A percentile compares a stretch with the other conserved stretches of the same genome.
These are phyloP conservation scores for Philereme vetulata DNA, from an alignment of 2,888 invertebrate genomes.

Conservation along the genomic window DNA sequence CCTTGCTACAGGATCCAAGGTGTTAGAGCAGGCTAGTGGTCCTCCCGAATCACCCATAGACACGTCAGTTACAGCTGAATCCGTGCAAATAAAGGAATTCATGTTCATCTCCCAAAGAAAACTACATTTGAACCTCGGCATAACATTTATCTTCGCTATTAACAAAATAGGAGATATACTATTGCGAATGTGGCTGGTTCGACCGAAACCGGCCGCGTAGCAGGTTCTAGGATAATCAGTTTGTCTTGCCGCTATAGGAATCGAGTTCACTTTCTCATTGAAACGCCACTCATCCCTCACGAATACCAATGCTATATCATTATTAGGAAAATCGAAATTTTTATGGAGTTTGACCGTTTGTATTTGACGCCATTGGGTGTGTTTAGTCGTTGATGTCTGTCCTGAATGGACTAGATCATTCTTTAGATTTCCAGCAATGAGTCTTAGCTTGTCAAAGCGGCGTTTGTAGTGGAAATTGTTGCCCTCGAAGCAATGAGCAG, in stretches of 20 bases:
- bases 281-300: constrained; percentile 47
- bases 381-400: constrained; percentile 37
- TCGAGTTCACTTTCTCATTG: constrained; percentile 42
- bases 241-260: constrained; percentile 37
- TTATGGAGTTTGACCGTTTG: constrained; percentile 36
- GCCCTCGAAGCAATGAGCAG: constrained; percentile 69
- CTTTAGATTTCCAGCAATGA: constrained; percentile 55
- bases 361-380: constrained; percentile 47
- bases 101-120: constrained; percentile 62
- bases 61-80: constrained; percentile 50
- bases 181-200: constrained; percentile 32
- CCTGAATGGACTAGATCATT: constrained; percentile 49
- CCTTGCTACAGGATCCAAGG: constrained; percentile 46
- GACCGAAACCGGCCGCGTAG: constrained; percentile 57
- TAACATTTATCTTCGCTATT: constrained; percentile 46
- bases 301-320: constrained; percentile 59
- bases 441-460: constrained; percentile 43
- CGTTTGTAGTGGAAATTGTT: constrained; percentile 50
- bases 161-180: constrained; percentile 48
- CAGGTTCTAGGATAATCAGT: constrained; percentile 52
- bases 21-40: constrained; percentile 56
- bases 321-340: constrained; percentile 45
- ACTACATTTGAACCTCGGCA: constrained; percentile 52
- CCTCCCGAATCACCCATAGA: constrained; percentile 67
- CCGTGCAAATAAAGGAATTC: constrained; percentile 55